Conservation (phyloP, 1,140 invertebrate species). For the Rhopalosiphum padi region DNA sequence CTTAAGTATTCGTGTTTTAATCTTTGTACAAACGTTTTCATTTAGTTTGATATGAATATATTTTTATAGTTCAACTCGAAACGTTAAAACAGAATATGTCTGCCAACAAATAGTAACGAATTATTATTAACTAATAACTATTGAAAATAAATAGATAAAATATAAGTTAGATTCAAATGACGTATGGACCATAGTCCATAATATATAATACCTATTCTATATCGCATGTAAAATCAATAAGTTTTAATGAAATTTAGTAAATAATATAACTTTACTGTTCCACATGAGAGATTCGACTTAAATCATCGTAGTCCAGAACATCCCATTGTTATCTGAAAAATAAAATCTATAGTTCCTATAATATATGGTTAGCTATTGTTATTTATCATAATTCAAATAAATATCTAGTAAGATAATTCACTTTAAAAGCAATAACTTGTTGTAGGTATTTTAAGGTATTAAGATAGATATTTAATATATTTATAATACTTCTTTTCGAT, state of each 20-base stretch:
- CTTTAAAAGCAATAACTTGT: background rate
- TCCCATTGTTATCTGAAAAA: background rate
- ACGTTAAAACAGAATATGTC: background rate
- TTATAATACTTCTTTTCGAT: background rate
- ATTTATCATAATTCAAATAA: slow-evolving; percentile 9
- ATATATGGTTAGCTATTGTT: background rate
- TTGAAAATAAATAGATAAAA: background rate
- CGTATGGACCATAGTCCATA: too few relatives aligned
- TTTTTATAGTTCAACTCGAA: background rate
- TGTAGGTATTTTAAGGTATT: background rate
- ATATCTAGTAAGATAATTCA: background rate
- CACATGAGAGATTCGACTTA: background rate
- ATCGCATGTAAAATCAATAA: slow-evolving; percentile 21
- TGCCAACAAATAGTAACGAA: background rate
- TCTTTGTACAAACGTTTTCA: background rate
- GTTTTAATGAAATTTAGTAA: background rate
- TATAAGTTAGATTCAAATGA: slow-evolving; percentile 4
- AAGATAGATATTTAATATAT: background rate
- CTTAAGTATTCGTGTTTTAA: background rate
- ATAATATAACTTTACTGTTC: slow-evolving; percentile 16
- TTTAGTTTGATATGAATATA: background rate
- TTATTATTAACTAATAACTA: background rate
- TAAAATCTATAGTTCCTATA: background rate
- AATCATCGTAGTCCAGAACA: background rate
- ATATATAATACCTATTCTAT: background rate